Base-by-base conservation (phyloP, 2,888 invertebrate genomes). In the Polylopha cassiicola region DNA sequence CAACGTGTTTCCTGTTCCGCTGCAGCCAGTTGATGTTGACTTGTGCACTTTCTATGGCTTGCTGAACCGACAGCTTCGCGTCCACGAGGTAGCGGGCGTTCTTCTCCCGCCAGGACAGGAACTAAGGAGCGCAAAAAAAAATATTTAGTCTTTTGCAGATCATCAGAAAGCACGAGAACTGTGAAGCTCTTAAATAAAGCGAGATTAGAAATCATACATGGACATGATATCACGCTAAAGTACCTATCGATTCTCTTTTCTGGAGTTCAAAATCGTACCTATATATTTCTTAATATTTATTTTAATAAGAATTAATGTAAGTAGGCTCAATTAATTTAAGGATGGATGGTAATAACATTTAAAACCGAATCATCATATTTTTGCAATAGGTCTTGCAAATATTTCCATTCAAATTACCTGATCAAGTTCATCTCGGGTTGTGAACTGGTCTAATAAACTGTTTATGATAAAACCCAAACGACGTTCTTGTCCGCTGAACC, bases 11-110 rank as follows among this genome's bases (percentile, higher is more conserved):
- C 24, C 57, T 50, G 61, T 85, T 73, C 26, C 50, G 55, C 4
- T 43, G 9, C 11, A 79, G 46, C 95, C 95, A 95, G 56, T 89
- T 89, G 7, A 92, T 88, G 77, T 95, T 94, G 43, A 91, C 88
- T 33, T 88, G 78, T 1, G 92, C 90, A 4, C 87, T 88, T 74
- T 95, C 95, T 8, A 93, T 73, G 1, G 91, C 89, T 58, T 94
- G 94, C 7, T 90, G 85, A 4, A 93, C 89, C 0, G 90, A 86
- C 46, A 93, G 81, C 33, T 89, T 88, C 0, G 91, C 84, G n/a
- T 91, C 90, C 1, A 89, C 89, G 30, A 95, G 76, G 31, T 88
- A 86, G 20, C 87, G 73, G 5, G 75, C 64, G 64, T 91, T 87
- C 18, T 65, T 59, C 0, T 81, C 75, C 0, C 87, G 77, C 70